Evolutionary conservation across 2,888 invertebrate species (phyloP).

Genomic region (Neria commutata): DNA sequence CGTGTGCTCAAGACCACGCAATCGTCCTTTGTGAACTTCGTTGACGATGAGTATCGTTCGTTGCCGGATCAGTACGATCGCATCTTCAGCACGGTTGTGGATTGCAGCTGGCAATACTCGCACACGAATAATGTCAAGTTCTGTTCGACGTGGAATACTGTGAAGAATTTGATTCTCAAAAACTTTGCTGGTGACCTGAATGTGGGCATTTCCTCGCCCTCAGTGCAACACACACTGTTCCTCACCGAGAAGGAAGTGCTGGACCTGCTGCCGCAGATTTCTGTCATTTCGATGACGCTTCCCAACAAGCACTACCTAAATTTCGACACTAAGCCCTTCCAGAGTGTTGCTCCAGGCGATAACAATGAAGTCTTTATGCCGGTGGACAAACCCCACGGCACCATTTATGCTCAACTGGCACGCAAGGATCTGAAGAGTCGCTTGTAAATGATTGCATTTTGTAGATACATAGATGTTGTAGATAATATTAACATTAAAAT

Average conservation of each 20-base stretch:
- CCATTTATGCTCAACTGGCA: slow-evolving; percentile 75
- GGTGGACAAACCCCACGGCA: slow-evolving; percentile 79
- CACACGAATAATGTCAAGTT: slow-evolving; percentile 71
- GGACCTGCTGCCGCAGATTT: slow-evolving; percentile 72
- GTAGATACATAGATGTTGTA: no score
- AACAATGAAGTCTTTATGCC: slow-evolving; percentile 76
- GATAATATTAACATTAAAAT: no score
- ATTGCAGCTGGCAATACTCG: slow-evolving; percentile 77
- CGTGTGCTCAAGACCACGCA: slow-evolving; percentile 81
- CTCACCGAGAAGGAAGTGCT: slow-evolving; percentile 73
- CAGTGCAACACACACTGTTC: slow-evolving; percentile 80
- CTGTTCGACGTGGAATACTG: slow-evolving; percentile 72
- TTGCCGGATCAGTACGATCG: slow-evolving; percentile 77
- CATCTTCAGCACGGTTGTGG: slow-evolving; percentile 75
- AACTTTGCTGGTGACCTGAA: slow-evolving; percentile 79
- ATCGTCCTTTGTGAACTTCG: slow-evolving; percentile 79
- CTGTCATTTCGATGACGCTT: slow-evolving; percentile 76
- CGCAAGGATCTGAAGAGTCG: slow-evolving; percentile 61
- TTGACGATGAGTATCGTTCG: slow-evolving; percentile 79
- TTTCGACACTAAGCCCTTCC: slow-evolving; percentile 77
- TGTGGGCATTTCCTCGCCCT: slow-evolving; percentile 75
- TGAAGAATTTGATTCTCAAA: slow-evolving; percentile 73
- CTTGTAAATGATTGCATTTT: slow-evolving; percentile 41
- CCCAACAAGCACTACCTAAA: slow-evolving; percentile 83
- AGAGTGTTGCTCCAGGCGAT: slow-evolving; percentile 69